Base-by-base conservation (phyloP, 37 sponge, comb jelly and placozoan genomes). In the Geodia barretti region DNA sequence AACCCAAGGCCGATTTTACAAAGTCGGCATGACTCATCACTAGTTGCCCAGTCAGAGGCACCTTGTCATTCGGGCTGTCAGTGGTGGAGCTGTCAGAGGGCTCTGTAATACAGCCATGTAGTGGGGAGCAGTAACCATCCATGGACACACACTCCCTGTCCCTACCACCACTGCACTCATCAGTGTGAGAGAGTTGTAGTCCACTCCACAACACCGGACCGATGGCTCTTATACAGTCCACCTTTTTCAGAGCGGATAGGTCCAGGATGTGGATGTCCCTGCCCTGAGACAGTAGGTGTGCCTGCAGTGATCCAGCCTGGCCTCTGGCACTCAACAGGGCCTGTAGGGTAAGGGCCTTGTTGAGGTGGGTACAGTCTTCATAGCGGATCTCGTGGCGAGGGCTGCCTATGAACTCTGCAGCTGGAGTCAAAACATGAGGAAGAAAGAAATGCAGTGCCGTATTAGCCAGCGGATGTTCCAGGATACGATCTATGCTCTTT, bases 331-430 rank as follows among this genome's bases (percentile, higher is more conserved):
- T 34, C n/a, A 93, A 68, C 60, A 96, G 73, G 23, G 62, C 67
- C 72, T 83, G 77, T 14, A 93, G 70, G 0, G 96, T 90, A n/a
- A 80, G 42, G 2, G 94, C 95, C 32, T 82, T 87, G 73, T 78
- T 96, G 84, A 96, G 87, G 68, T 92, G 94, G 25, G 88, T 84
- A 25, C 86, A 84, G 72, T 96, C 96, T 29, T 39, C 3, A 61
- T 96, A 96, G 26, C 66, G 42, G n/a, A 68, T 70, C 21, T 71
- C 33, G 2, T 42, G 36, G 24, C 33, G 8, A 7, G 94, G 91
- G 37, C 80, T 66, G 25, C 89, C 93, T 0, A 87, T 62, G 37
- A 60, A 38, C 0, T 59, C 3, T 17, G 39, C 38, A 26, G 86
- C 71, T 25, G 79, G 79, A 63, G 34, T 1, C 29, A 70, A 72